Conservation (phyloP, 1,140 invertebrate species). For the Plutomurus gul region DNA sequence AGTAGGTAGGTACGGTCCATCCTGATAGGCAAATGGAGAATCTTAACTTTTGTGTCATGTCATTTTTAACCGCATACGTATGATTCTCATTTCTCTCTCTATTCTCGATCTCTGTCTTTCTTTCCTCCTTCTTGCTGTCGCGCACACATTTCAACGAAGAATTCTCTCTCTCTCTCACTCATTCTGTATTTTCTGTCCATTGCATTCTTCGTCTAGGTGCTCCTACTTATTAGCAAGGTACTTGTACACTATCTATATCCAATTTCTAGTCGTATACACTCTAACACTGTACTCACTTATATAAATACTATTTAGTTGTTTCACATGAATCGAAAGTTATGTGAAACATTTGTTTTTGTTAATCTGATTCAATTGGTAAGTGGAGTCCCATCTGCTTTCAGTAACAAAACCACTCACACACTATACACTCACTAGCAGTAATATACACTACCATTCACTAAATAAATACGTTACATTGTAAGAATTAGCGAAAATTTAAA, state of each 20-base stretch:
- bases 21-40: too few species aligned
- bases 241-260: too few species aligned
- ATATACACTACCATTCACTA: neutral
- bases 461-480: neutral
- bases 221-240: too few species aligned
- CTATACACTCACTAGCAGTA: neutral
- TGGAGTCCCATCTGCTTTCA: too few species aligned
- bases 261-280: neutral
- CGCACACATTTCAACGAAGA: neutral
- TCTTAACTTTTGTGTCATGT: neutral
- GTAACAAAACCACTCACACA: too few species aligned
- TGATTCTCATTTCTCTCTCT: neutral
- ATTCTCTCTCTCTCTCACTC: neutral
- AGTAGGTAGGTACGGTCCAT: too few species aligned
- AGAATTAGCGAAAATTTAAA: neutral
- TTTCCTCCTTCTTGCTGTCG: too few species aligned
- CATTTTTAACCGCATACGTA: constrained; percentile 15
- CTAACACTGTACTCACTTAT: neutral
- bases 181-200: too few species aligned
- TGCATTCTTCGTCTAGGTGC: too few species aligned
- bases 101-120: neutral
- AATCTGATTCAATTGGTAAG: too few species aligned
- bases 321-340: neutral
- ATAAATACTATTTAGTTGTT: neutral
- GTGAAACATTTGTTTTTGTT: constrained; percentile 4